These are phyloP conservation scores for Eolophus roseicapilla DNA, from an alignment of 2,113 vertebrate genomes.

Conservation along the genomic window DNA sequence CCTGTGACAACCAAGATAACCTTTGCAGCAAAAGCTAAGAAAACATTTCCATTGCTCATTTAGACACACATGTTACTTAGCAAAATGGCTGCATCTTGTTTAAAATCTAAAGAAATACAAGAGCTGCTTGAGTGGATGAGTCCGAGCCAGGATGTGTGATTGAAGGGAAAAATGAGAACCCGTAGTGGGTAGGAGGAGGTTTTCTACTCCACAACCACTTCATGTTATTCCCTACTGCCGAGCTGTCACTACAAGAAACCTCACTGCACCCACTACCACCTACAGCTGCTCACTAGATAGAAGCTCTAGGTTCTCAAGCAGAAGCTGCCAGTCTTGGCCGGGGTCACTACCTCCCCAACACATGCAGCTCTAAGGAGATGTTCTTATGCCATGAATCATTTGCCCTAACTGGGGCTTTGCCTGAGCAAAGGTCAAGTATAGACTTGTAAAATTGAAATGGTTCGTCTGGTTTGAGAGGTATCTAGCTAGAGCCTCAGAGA, in stretches of 20 bases:
- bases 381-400: neutral
- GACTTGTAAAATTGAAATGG: neutral
- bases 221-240: neutral
- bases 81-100: neutral
- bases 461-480: neutral
- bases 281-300: neutral
- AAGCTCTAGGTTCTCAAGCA: neutral
- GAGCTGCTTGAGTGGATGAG: neutral
- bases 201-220: neutral
- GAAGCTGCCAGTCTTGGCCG: neutral
- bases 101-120: neutral
- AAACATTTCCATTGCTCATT: neutral
- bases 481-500: neutral
- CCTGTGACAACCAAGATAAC: neutral
- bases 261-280: neutral
- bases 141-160: neutral
- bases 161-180: neutral
- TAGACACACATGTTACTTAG: neutral
- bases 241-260: neutral
- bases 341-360: neutral
- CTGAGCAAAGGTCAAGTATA: neutral
- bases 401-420: neutral
- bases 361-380: neutral
- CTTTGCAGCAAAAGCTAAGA: neutral
- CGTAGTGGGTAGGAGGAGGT: neutral